Evolutionary conservation across 2,113 vertebrate species (phyloP).

Genomic region (Diadophis punctatus): DNA sequence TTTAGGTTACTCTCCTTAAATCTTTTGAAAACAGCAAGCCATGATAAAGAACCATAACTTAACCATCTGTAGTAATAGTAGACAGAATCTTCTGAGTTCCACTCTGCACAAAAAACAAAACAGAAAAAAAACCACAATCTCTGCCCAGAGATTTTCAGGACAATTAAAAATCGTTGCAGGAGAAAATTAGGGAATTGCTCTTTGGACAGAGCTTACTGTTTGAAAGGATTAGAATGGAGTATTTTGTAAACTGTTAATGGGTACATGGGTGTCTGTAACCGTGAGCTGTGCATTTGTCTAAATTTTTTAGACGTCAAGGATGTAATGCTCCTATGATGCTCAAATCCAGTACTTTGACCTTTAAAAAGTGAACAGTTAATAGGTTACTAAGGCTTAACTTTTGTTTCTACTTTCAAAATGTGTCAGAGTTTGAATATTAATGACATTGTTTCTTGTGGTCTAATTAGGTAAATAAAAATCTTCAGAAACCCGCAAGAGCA

Average conservation of each 20-base stretch:
- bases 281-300: background rate
- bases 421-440: slow-evolving; percentile 32
- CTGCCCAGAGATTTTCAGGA: background rate
- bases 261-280: background rate
- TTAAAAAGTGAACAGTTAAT: slow-evolving; percentile 20
- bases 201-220: background rate
- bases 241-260: background rate
- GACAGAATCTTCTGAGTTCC: background rate
- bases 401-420: slow-evolving; percentile 18
- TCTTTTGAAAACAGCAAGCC: background rate
- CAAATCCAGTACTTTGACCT: background rate
- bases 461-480: slow-evolving; percentile 44
- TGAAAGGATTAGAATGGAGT: background rate
- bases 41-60: background rate
- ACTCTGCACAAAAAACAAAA: background rate
- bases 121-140: background rate
- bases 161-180: background rate
- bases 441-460: slow-evolving; percentile 38
- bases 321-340: background rate
- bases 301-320: background rate
- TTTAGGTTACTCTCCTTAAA: background rate
- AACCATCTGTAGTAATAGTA: background rate
- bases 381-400: background rate
- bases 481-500: slow-evolving; percentile 47
- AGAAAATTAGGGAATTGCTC: background rate